Conservation (phyloP, 2,113 vertebrate genomes). For the Ascaphus truei region DNA sequence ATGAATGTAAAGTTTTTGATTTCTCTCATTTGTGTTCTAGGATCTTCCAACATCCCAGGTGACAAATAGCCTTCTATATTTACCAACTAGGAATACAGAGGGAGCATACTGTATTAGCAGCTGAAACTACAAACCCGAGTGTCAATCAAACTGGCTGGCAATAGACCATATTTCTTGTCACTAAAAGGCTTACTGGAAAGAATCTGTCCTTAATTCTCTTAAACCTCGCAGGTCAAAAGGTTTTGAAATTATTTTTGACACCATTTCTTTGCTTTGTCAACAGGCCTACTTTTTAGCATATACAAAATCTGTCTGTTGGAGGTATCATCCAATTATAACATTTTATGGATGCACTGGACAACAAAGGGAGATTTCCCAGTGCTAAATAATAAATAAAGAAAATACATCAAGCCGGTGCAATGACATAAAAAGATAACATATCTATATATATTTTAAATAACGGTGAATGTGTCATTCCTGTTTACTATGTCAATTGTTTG, state of each 20-base stretch:
- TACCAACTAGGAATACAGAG: constrained; percentile 66
- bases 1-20: no score
- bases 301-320: constrained; percentile 45
- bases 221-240: constrained; percentile 93
- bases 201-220: constrained; percentile 87
- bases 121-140: constrained; percentile 82
- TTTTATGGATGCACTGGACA: background rate
- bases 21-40: constrained; percentile 72
- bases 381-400: no score
- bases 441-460: background rate
- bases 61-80: constrained; percentile 96
- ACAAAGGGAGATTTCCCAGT: background rate
- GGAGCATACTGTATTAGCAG: constrained; percentile 75
- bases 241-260: constrained; percentile 91
- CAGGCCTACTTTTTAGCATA: constrained; percentile 74
- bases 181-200: constrained; percentile 86
- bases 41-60: constrained; percentile 81
- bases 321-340: constrained; percentile 18
- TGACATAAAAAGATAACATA: background rate
- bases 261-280: constrained; percentile 84
- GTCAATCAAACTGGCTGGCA: constrained; percentile 82
- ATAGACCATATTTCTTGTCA: constrained; percentile 85
- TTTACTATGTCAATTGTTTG: constrained; percentile 14
- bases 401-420: background rate
- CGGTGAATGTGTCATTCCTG: background rate